phyloP scores from a whole-genome alignment of 2,113 vertebrate genomes.

The Sakesphorus luctuosus region DNA sequence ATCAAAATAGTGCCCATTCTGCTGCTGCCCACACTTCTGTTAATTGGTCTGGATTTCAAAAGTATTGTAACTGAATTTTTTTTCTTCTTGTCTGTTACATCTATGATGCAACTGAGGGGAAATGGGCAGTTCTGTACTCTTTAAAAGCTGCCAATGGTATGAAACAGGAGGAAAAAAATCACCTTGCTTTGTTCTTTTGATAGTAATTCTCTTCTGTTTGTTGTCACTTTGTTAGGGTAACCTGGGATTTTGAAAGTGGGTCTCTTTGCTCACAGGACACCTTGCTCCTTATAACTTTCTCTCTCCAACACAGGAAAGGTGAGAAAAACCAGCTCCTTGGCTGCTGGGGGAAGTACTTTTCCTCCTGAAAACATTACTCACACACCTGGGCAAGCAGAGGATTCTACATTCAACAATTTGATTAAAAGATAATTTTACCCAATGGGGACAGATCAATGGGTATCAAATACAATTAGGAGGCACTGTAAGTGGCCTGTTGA shows the following conservation, averaged over 20 bases:
- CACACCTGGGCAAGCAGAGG: not conserved
- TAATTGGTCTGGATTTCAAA: not conserved
- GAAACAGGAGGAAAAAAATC: not conserved
- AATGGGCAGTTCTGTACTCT: not conserved
- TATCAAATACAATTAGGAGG: not conserved
- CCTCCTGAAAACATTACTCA: not conserved
- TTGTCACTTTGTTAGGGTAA: not conserved
- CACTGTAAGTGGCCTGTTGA: fast-evolving
- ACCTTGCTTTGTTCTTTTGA: not conserved
- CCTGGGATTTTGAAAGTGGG: not conserved
- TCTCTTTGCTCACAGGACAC: not conserved
- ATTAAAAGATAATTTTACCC: not conserved
- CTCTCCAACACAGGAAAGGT: not conserved
- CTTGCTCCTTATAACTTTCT: not conserved
- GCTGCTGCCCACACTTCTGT: not conserved
- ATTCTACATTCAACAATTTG: not conserved
- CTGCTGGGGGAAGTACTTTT: not conserved
- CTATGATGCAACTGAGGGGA: not conserved
- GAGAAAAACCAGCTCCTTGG: not conserved
- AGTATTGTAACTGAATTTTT: not conserved
- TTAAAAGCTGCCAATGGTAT: not conserved
- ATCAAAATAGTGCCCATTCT: not conserved
- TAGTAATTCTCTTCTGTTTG: not conserved
- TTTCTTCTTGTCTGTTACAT: not conserved
- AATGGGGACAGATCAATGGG: not conserved